phyloP scores from a whole-genome alignment of 30 jellyfish, hydroid and myxozoan species.

The Chironex yamaguchii region DNA sequence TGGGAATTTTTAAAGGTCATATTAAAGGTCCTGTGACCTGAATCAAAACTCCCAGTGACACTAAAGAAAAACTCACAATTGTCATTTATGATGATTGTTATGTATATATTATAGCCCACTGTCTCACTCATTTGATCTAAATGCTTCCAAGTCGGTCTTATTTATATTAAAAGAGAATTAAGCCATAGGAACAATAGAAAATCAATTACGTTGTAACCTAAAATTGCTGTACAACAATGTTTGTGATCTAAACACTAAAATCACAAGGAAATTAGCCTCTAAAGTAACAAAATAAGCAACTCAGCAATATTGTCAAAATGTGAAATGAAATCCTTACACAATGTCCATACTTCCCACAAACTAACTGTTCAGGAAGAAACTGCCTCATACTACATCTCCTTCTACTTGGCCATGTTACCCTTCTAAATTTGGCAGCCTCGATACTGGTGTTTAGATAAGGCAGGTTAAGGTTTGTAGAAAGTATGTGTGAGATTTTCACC shows the following conservation, averaged over 20 bases:
- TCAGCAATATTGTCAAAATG: conserved; percentile 13
- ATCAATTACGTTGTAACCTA: conserved; percentile 32
- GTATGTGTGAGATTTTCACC: too few species aligned
- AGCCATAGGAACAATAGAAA: conserved; percentile 33
- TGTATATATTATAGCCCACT: conserved; percentile 7
- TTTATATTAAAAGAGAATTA: conserved; percentile 27
- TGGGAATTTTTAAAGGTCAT: conserved; percentile 10
- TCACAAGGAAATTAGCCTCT: conserved; percentile 30
- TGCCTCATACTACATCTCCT: too few species aligned
- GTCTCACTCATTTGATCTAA: conserved; percentile 31
- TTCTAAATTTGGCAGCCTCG: too few species aligned
- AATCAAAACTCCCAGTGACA: conserved; percentile 64
- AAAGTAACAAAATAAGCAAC: conserved; percentile 29
- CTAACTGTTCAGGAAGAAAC: too few species aligned
- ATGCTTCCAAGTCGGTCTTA: conserved; percentile 37
- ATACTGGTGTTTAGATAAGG: too few species aligned
- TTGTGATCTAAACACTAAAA: conserved; percentile 10
- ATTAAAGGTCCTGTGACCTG: conserved; percentile 21
- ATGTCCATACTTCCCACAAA: conserved; percentile 43
- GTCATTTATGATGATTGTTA: conserved; percentile 26
- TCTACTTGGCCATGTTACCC: too few species aligned
- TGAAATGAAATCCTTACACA: not conserved
- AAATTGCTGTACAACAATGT: conserved; percentile 17
- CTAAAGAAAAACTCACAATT: conserved; percentile 37
- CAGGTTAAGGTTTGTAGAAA: too few species aligned